Evolutionary conservation across 2,113 vertebrate genomes (phyloP).

Genomic region (Tachycineta bicolor): DNA sequence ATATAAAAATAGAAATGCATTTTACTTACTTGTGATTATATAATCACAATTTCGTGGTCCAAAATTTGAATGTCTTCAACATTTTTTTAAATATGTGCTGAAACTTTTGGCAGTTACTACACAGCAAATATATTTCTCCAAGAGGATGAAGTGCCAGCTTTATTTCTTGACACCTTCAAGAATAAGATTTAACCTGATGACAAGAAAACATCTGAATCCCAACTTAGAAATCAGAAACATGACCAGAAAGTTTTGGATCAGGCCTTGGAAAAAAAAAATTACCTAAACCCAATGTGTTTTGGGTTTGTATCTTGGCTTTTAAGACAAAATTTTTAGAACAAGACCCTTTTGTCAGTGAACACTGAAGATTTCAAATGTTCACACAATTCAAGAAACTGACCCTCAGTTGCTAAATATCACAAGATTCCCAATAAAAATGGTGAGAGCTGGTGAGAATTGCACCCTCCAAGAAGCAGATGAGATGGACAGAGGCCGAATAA

Average conservation of each 20-base stretch:
- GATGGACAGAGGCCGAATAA: not conserved
- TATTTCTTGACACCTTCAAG: not conserved
- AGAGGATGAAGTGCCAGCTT: not conserved
- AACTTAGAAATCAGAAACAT: not conserved
- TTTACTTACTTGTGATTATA: not conserved
- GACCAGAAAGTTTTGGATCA: not conserved
- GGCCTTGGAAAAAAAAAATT: not conserved
- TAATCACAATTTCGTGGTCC: not conserved
- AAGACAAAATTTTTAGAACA: not conserved
- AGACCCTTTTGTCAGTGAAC: not conserved
- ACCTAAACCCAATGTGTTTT: not conserved
- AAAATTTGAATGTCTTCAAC: not conserved
- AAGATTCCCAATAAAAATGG: not conserved
- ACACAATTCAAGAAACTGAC: not conserved
- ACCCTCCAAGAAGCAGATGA: not conserved
- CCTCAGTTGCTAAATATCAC: not conserved
- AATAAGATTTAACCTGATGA: not conserved
- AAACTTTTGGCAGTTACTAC: not conserved
- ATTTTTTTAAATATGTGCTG: not conserved
- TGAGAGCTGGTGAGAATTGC: not conserved
- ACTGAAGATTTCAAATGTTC: not conserved
- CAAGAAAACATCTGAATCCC: not conserved
- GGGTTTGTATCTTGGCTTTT: not conserved
- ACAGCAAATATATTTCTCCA: not conserved
- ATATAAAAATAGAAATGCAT: not conserved